Conservation (phyloP, 2,797 vertebrate genomes). For the Gephyroberyx darwinii region DNA sequence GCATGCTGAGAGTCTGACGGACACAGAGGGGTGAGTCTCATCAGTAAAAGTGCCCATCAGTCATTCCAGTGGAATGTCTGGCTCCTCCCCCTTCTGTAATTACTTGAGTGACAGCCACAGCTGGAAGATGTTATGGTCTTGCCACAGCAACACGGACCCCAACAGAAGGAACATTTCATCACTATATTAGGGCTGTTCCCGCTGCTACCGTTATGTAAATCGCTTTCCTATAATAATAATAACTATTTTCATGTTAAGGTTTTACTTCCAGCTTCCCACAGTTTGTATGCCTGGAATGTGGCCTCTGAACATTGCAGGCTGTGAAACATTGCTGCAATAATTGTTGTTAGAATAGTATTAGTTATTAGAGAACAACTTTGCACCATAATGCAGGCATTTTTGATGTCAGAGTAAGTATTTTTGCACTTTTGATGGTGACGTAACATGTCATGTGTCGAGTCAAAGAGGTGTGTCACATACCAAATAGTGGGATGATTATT, state of each 20-base stretch:
- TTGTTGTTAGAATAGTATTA: neutral
- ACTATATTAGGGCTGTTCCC: conserved; percentile 25
- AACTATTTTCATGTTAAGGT: too few species aligned
- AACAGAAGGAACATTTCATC: conserved; percentile 59
- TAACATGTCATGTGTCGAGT: neutral
- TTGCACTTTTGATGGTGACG: too few species aligned
- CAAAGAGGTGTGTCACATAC: conserved; percentile 1
- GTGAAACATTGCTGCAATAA: neutral
- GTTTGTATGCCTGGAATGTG: too few species aligned
- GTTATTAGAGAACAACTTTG: neutral
- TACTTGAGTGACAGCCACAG: conserved; percentile 72
- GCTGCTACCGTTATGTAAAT: conserved; percentile 42
- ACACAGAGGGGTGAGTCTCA: conserved; percentile 47
- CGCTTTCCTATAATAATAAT: conserved; percentile 10
- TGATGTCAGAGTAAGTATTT: neutral
- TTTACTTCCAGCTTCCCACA: too few species aligned
- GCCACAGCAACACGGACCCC: conserved; percentile 50
- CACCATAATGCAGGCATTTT: neutral
- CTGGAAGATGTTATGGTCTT: conserved; percentile 65
- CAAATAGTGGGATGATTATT: conserved; percentile 10
- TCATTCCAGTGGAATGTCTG: conserved; percentile 60
- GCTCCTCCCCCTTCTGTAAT: conserved; percentile 50
- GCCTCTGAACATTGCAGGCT: neutral
- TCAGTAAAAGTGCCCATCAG: conserved; percentile 74
- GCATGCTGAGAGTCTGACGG: neutral